Evolutionary conservation across 2,888 invertebrate species (phyloP).

Genomic region (Noctua janthe): DNA sequence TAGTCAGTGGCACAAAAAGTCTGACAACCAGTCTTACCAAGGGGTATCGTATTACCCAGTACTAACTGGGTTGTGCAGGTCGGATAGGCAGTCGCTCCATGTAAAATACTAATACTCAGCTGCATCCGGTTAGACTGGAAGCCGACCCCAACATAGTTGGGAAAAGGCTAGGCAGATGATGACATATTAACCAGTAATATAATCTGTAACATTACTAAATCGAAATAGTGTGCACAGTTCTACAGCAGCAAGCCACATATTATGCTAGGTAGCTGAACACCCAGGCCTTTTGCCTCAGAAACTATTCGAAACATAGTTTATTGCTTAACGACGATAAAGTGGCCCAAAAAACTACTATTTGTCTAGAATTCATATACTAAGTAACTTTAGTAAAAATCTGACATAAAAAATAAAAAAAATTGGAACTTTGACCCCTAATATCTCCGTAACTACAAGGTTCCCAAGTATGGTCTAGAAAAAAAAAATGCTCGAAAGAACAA

Average conservation of each 20-base stretch:
- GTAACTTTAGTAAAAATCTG: no score
- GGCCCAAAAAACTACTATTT: constrained; percentile 5
- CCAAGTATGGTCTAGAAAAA: no score
- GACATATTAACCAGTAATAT: no score
- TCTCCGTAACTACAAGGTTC: no score
- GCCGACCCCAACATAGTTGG: background rate
- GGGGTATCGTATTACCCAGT: no score
- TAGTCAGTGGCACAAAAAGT: no score
- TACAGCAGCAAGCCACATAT: background rate
- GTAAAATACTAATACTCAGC: background rate
- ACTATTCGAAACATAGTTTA: constrained; percentile 14
- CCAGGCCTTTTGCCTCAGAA: background rate
- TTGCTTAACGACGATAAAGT: constrained; percentile 11
- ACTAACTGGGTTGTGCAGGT: no score
- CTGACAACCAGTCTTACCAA: no score
- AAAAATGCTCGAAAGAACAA: no score
- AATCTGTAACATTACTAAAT: background rate
- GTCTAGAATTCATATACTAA: background rate
- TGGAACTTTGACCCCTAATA: no score
- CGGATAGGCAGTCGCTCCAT: no score
- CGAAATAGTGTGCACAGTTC: background rate
- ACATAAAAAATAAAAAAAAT: no score
- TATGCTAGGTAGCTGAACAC: background rate
- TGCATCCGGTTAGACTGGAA: background rate
- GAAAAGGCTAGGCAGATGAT: background rate